phyloP scores from a whole-genome alignment of 2,113 vertebrate genomes.

The Cairina moschata region DNA sequence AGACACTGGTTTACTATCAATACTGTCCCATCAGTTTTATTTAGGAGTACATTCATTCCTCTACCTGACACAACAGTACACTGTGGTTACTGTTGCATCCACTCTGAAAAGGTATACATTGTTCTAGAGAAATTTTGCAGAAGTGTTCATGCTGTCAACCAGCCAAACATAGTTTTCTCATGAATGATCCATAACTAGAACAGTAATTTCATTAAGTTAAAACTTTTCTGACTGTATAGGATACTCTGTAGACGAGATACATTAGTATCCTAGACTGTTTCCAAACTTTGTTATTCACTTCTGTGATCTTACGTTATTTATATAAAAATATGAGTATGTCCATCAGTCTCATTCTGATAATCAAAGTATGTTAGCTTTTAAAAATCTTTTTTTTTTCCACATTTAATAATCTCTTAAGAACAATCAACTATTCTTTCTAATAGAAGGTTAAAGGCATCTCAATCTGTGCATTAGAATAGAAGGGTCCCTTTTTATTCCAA shows the following conservation, averaged over 20 bases:
- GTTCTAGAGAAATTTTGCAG: not conserved
- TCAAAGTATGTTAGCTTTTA: not conserved
- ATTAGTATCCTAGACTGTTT: not conserved
- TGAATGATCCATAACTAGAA: not conserved
- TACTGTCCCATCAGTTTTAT: not conserved
- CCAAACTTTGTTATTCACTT: not conserved
- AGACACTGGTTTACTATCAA: not conserved
- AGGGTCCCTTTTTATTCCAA: not conserved
- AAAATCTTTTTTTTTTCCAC: not conserved
- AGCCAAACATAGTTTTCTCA: not conserved
- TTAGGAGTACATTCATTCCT: not conserved
- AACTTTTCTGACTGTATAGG: not conserved
- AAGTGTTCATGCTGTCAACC: not conserved
- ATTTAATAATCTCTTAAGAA: not conserved
- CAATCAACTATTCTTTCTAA: constrained; percentile 16
- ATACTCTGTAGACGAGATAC: not conserved
- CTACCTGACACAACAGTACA: not conserved
- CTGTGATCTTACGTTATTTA: not conserved
- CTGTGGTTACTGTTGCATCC: not conserved
- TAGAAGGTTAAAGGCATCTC: not conserved
- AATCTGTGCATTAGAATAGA: not conserved
- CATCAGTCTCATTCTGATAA: not conserved
- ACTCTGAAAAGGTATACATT: not conserved
- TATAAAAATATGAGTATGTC: not conserved
- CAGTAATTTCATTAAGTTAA: not conserved